Percentiles rank a stretch among this genome's conserved stretches.
These are phyloP conservation scores for Urechis unicinctus DNA, from an alignment of 2,888 invertebrate genomes.

Conservation along the genomic window DNA sequence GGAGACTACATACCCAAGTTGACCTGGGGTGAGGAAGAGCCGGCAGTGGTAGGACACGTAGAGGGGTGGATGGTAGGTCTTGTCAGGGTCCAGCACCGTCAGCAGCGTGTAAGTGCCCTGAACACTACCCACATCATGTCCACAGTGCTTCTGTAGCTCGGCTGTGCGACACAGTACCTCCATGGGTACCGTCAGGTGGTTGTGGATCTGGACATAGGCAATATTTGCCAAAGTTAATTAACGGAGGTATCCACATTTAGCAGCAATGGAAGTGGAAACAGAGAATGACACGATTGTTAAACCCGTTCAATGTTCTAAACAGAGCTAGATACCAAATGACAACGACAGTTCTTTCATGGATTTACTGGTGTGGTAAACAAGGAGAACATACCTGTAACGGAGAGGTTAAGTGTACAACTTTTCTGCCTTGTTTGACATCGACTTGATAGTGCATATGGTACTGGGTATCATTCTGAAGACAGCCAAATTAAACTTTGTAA, in stretches of 20 bases:
- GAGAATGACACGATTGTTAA: too few species aligned
- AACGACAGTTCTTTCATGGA: too few species aligned
- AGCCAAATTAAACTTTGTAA: neutral
- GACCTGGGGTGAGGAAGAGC: slow-evolving; percentile 67
- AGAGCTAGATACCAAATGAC: too few species aligned
- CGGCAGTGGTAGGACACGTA: slow-evolving; percentile 76
- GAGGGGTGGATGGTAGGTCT: slow-evolving; percentile 69
- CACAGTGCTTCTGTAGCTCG: slow-evolving; percentile 56
- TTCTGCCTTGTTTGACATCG: slow-evolving; percentile 58
- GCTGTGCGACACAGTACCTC: slow-evolving; percentile 70
- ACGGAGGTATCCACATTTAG: neutral
- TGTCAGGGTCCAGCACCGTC: slow-evolving; percentile 67
- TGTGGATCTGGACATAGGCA: slow-evolving; percentile 45
- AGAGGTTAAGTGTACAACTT: slow-evolving; percentile 64
- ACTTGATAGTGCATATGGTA: slow-evolving; percentile 67
- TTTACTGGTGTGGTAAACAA: too few species aligned
- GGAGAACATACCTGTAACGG: slow-evolving; percentile 64
- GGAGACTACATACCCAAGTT: slow-evolving; percentile 58
- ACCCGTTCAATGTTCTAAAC: too few species aligned
- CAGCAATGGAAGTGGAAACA: neutral
- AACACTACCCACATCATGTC: slow-evolving; percentile 17
- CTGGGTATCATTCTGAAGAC: slow-evolving; percentile 54
- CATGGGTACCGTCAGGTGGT: slow-evolving; percentile 70
- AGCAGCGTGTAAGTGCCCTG: slow-evolving; percentile 67
- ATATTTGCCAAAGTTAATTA: neutral